Conservation (phyloP, 1,140 invertebrate genomes). For the Drosophila punjabiensis region DNA sequence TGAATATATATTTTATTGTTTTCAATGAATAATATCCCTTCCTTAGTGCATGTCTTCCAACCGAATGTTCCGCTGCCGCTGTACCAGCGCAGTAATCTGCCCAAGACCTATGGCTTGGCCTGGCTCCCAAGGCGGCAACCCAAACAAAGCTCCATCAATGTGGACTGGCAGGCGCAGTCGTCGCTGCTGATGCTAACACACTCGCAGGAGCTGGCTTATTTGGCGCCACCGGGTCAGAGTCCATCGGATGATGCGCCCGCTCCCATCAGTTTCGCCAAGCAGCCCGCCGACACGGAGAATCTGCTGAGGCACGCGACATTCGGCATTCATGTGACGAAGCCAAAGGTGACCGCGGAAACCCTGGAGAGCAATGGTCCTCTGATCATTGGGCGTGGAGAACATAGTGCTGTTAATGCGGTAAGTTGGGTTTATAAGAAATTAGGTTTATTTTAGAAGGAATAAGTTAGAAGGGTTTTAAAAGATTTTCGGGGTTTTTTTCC, state of each 20-base stretch:
- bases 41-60: conserved; percentile 88
- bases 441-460: too few species aligned
- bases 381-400: conserved; percentile 63
- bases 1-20: not conserved
- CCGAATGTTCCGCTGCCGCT: conserved; percentile 87
- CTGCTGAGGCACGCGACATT: conserved; percentile 69
- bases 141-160: conserved; percentile 84
- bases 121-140: conserved; percentile 86
- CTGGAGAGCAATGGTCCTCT: conserved; percentile 53
- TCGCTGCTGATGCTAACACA: conserved; percentile 87
- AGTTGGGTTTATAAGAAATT: conserved; percentile 40
- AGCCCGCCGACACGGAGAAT: conserved; percentile 33
- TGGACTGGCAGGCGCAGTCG: conserved; percentile 87
- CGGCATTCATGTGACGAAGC: conserved; percentile 63
- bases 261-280: conserved; percentile 60
- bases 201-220: conserved; percentile 83
- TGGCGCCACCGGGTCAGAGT: conserved; percentile 59
- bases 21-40: not conserved
- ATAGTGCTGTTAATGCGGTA: conserved; percentile 78
- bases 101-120: conserved; percentile 85
- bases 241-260: conserved; percentile 66
- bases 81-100: conserved; percentile 86
- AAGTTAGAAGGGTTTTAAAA: not conserved
- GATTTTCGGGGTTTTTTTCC: not conserved
- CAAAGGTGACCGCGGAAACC: conserved; percentile 28